A percentile compares a stretch with the other conserved stretches of the same genome.
Conservation (phyloP, 2,888 invertebrate species). For the Lithophane socia region DNA sequence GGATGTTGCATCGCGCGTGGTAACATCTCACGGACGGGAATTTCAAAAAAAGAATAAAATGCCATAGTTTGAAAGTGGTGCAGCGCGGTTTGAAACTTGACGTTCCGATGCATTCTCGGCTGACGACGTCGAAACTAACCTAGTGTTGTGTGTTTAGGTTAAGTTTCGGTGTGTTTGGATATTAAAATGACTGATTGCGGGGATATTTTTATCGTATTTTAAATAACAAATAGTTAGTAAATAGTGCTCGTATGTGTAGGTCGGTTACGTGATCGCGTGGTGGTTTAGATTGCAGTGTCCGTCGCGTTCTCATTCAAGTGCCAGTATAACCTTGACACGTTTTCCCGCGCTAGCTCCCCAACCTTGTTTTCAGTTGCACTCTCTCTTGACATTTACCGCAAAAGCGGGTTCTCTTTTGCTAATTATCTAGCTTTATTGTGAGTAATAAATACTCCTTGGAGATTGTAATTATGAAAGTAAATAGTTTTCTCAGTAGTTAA, state of each 20-base stretch:
- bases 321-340: constrained; percentile 88
- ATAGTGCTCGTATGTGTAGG: constrained; percentile 66
- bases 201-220: constrained; percentile 57
- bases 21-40: constrained; percentile 77
- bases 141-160: constrained; percentile 79
- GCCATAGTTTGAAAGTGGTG: constrained; percentile 83
- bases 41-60: constrained; percentile 86
- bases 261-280: constrained; percentile 69
- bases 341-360: constrained; percentile 87
- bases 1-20: constrained; percentile 85
- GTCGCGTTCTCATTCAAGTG: constrained; percentile 81
- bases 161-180: constrained; percentile 70
- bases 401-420: constrained; percentile 77
- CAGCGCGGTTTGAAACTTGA: constrained; percentile 69
- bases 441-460: constrained; percentile 48
- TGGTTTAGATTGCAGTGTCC: constrained; percentile 80
- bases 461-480: constrained; percentile 49
- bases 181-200: constrained; percentile 54
- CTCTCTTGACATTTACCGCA: constrained; percentile 86
- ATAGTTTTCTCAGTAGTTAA: constrained; percentile 32
- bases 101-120: constrained; percentile 66
- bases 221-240: constrained; percentile 46
- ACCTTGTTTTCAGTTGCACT: constrained; percentile 88
- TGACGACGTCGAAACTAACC: constrained; percentile 64
- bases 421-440: constrained; percentile 75